Evolutionary conservation across 2,113 vertebrate species (phyloP).

Genomic region (Shinisaurus crocodilurus): DNA sequence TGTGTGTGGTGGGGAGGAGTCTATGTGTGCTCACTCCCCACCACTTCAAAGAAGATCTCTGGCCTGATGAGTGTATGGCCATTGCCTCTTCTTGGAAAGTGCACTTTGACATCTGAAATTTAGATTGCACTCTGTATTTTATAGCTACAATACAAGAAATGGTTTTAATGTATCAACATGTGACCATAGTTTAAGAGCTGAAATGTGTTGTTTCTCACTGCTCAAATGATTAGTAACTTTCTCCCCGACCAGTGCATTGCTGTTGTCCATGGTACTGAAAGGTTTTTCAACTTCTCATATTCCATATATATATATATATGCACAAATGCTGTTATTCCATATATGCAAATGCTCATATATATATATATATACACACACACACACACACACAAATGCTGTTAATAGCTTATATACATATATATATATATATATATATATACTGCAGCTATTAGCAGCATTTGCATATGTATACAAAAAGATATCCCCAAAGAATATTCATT

Average conservation of each 20-base stretch:
- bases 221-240: neutral
- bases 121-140: neutral
- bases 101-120: neutral
- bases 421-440: no score
- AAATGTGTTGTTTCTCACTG: neutral
- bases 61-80: neutral
- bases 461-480: conserved; percentile 34
- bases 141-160: neutral
- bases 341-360: no score
- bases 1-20: neutral
- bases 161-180: neutral
- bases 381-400: no score
- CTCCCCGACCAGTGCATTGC: neutral
- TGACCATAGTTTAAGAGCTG: neutral
- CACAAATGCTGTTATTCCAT: no score
- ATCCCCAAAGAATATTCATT: conserved; percentile 36
- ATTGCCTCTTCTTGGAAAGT: neutral
- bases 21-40: neutral
- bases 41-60: neutral
- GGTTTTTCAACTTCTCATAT: neutral
- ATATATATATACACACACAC: no score
- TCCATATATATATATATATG: no score
- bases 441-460: neutral
- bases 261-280: conserved; percentile 6
- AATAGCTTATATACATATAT: no score